Base-by-base conservation (phyloP, 2,113 vertebrate genomes). In the Callionymus lyra region DNA sequence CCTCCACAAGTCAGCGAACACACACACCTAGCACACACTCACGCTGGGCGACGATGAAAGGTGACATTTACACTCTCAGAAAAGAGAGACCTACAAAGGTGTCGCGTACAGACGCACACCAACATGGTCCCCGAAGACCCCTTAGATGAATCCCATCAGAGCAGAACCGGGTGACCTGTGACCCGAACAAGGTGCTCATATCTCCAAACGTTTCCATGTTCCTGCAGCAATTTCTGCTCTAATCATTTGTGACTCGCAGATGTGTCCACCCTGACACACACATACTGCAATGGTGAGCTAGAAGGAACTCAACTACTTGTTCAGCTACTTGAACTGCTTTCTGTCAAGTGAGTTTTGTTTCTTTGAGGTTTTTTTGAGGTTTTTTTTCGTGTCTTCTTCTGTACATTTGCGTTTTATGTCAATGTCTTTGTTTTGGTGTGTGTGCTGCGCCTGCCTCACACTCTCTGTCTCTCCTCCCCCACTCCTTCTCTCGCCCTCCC, bases 241-340 rank as follows among this genome's bases (percentile, higher is more conserved):
- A 77, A 74, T 80, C 61, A 12, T 49, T 40, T 59, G 12, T 39
- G 51, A 59, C 10, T 33, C 35, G 39, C 76, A 79, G 65, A 73
- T 82, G 70, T 36, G 56, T 33, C 65, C 71, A 36, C 12, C 35
- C 6, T 1, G 14, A 44, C 14, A 47, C 31, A 16, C 34, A 56
- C n/a, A 64, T 16, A 44, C 43, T 27, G n/a, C n/a, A n/a, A n/a
- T n/a, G n/a, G n/a, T n/a, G n/a, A n/a, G n/a, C n/a, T n/a, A n/a
- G n/a, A n/a, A n/a, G n/a, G n/a, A n/a, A n/a, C n/a, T n/a, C n/a
- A n/a, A n/a, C n/a, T n/a, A n/a, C n/a, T n/a, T n/a, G n/a, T n/a
- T n/a, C n/a, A n/a, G n/a, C n/a, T n/a, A n/a, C n/a, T n/a, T n/a
- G n/a, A n/a, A n/a, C n/a, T n/a, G n/a, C n/a, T n/a, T n/a, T n/a